Base-by-base conservation (phyloP, 2,888 invertebrate species). In the Cephus sareptanus region DNA sequence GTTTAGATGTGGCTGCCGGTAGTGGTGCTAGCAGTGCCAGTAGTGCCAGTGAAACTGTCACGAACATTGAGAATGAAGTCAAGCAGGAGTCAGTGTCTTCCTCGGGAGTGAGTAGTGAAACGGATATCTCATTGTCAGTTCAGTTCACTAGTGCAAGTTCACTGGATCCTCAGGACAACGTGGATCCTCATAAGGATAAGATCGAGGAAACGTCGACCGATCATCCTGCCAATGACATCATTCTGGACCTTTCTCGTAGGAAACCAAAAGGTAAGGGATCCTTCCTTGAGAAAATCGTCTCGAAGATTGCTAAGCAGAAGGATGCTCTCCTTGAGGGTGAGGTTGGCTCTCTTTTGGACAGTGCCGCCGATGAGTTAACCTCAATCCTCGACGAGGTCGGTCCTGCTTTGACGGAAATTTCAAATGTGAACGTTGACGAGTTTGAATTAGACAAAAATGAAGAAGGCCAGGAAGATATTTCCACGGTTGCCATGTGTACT, bases 261-360 rank as follows among this genome's bases (percentile, higher is more conserved):
- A 91, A 90, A 75, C 86, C 87, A 4, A 89, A 87, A 34, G 89
- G 90, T 0, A 91, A 91, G 71, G 91, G 91, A 13, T 91, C 91
- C 0, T 91, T 91, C 75, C 77, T 91, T 12, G 91, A 91, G 76
- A 91, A 89, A 82, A 91, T 91, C 11, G 91, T 91, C 0, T 91
- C 91, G 4, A 91, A 91, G 78, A 91, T 91, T 33, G 91, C 91
- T 0, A 91, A 91, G 76, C 87, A 91, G 71, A 91, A 91, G 76
- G 91, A 91, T 34, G 90, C 86, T 11, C 75, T 88, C 37, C 79
- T 90, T 33, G 90, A 90, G 34, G 84, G 83, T 9, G 89, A 89
- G 37, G 88, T 88, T 33, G 88, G 87, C 0, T 87, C 87, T 12
- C 79, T 89, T 23, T 79, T 88, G 76, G 89, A 89, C 75, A 86